A percentile compares a stretch with the other conserved stretches of the same genome.
Evolutionary conservation across 2,888 invertebrate species (phyloP).

Genomic region (Macaria notata): DNA sequence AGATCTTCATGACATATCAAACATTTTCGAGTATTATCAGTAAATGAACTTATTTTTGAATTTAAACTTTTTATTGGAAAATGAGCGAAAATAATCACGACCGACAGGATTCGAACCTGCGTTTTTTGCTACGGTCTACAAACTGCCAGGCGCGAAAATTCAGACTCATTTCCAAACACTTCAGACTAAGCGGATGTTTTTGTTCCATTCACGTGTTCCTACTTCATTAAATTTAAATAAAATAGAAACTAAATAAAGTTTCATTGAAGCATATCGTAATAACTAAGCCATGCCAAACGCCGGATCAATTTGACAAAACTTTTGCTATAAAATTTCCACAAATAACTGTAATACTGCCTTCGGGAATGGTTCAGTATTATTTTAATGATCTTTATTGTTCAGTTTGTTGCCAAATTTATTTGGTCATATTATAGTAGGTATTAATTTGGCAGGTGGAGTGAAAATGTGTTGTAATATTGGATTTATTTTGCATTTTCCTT

Average conservation of each 20-base stretch:
- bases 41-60: too few species aligned
- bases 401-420: slow-evolving; percentile 11
- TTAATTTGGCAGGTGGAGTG: slow-evolving; percentile 2
- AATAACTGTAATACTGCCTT: slow-evolving; percentile 18
- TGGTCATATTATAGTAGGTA: not conserved
- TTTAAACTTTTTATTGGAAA: too few species aligned
- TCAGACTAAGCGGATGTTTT: too few species aligned
- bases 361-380: slow-evolving; percentile 4
- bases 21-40: too few species aligned
- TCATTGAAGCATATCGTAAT: slow-evolving; percentile 32
- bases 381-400: not conserved
- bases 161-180: too few species aligned
- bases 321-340: slow-evolving; percentile 43
- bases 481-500: not conserved
- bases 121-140: too few species aligned
- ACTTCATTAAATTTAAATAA: not conserved
- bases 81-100: too few species aligned
- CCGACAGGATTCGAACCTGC: too few species aligned
- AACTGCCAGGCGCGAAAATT: too few species aligned
- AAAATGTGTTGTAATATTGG: not conserved
- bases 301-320: slow-evolving; percentile 41
- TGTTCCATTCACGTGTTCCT: too few species aligned
- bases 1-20: too few species aligned
- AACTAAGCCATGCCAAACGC: slow-evolving; percentile 39
- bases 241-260: slow-evolving; percentile 32